phyloP scores from a whole-genome alignment of 2,113 vertebrate species.

The Arizona elegans region DNA sequence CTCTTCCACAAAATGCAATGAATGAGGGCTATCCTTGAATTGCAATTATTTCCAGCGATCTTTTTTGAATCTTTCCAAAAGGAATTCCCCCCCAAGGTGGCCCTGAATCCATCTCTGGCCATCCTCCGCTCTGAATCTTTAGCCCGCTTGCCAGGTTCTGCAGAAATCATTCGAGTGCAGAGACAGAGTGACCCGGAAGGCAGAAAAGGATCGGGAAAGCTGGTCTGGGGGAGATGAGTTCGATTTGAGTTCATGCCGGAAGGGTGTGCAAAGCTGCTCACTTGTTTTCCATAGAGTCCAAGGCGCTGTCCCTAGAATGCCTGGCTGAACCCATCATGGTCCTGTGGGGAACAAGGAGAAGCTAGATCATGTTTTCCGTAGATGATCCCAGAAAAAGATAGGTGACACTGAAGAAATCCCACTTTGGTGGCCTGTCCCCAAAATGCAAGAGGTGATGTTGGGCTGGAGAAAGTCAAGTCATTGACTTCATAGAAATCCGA shows the following conservation, averaged over 20 bases:
- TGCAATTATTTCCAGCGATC: neutral
- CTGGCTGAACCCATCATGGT: neutral
- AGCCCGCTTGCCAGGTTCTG: neutral
- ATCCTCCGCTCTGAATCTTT: neutral
- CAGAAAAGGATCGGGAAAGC: neutral
- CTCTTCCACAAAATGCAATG: neutral
- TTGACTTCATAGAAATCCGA: neutral
- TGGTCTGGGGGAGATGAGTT: neutral
- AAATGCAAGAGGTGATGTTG: neutral
- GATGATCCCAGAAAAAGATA: neutral
- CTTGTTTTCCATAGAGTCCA: neutral
- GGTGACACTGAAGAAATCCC: neutral
- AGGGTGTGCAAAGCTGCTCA: neutral
- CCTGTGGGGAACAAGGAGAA: neutral
- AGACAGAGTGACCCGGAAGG: neutral
- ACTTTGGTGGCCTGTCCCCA: rapidly evolving
- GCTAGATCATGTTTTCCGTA: neutral
- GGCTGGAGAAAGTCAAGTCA: neutral
- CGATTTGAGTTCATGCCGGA: neutral
- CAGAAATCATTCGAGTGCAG: neutral
- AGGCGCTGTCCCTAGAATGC: neutral
- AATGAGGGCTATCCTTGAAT: no score
- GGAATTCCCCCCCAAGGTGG: neutral
- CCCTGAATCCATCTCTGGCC: neutral
- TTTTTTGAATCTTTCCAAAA: neutral